Percentiles rank a stretch among this genome's conserved stretches.
Conservation (phyloP, 2,797 vertebrate genomes). For the Sandelia bainsii region DNA sequence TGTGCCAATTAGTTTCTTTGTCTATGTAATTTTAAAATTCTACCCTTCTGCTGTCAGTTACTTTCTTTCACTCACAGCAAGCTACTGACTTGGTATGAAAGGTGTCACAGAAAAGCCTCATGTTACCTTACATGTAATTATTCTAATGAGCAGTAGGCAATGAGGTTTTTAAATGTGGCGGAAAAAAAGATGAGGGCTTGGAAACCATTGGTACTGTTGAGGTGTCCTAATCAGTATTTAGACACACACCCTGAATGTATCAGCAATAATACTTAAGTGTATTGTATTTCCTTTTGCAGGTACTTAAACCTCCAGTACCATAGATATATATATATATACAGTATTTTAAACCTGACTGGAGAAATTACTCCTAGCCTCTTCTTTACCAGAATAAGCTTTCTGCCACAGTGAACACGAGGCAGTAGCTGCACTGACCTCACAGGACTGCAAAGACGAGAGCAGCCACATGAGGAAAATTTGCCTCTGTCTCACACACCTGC, state of each 20-base stretch:
- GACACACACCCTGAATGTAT: neutral
- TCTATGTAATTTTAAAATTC: neutral
- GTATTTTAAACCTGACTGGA: neutral
- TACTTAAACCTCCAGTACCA: neutral
- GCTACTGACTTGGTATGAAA: neutral
- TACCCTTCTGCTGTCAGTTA: too few species aligned
- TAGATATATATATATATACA: neutral
- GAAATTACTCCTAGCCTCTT: neutral
- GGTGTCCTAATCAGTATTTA: neutral
- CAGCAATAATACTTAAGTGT: neutral
- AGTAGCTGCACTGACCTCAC: conserved; percentile 32
- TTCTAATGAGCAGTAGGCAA: neutral
- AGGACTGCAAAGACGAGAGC: conserved; percentile 40
- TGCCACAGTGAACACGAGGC: conserved; percentile 35
- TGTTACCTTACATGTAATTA: neutral
- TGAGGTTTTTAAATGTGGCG: neutral
- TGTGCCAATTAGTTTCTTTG: neutral
- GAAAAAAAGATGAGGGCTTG: neutral
- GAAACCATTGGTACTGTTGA: neutral
- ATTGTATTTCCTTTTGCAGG: neutral
- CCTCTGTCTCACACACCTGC: conserved; percentile 43
- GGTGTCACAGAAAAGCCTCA: neutral
- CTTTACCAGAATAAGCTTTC: conserved; percentile 22
- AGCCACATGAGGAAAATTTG: conserved; percentile 41
- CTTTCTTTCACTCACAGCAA: neutral